phyloP scores from a whole-genome alignment of 2,888 invertebrate species.

The Conomelus anceps region DNA sequence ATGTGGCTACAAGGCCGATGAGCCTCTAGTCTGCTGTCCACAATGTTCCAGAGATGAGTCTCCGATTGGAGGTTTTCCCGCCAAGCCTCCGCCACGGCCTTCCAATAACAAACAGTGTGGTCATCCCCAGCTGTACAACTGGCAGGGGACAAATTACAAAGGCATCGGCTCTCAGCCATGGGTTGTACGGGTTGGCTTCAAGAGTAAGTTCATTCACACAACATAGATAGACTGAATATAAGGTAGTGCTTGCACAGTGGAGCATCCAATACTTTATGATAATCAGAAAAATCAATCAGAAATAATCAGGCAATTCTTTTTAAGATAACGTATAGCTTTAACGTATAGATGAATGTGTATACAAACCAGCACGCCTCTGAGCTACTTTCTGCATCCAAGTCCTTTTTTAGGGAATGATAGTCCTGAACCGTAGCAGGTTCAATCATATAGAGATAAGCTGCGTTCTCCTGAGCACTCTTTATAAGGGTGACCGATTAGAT shows the following conservation, averaged over 20 bases:
- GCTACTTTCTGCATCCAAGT: no score
- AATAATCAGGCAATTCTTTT: no score
- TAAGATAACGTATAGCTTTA: neutral
- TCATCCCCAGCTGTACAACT: slow-evolving; percentile 34
- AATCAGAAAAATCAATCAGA: no score
- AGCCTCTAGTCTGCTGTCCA: slow-evolving; percentile 56
- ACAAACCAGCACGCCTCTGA: no score
- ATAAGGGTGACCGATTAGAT: no score
- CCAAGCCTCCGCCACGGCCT: slow-evolving; percentile 37
- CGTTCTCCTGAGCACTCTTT: no score
- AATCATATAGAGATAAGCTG: no score
- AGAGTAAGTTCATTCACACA: slow-evolving; percentile 50
- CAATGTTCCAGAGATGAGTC: no score
- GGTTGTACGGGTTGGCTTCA: slow-evolving; percentile 67
- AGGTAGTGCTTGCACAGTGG: no score
- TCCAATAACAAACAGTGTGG: slow-evolving; percentile 35
- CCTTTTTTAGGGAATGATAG: no score
- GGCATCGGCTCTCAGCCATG: slow-evolving; percentile 65
- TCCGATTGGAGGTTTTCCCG: slow-evolving; percentile 27
- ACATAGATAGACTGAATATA: neutral
- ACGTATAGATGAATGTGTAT: slow-evolving; percentile 15
- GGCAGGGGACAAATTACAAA: slow-evolving; percentile 33
- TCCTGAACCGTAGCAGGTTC: no score
- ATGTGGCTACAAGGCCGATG: slow-evolving; percentile 53
- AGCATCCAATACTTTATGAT: no score